Evolutionary conservation across 2,888 invertebrate genomes (phyloP).

Genomic region (Morpho helenor): DNA sequence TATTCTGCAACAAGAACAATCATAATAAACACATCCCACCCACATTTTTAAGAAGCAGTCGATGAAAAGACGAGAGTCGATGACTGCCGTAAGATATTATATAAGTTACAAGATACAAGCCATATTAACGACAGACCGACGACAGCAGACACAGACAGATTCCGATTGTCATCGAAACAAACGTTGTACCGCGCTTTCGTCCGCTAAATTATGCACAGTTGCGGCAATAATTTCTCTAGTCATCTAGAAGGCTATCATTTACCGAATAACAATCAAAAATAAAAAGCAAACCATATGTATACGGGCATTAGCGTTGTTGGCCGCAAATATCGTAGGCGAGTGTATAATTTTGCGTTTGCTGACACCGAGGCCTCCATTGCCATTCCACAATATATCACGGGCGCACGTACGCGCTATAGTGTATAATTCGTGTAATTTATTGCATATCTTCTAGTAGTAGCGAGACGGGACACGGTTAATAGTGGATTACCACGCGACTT

Average conservation of each 20-base stretch:
- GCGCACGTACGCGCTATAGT: constrained; percentile 55
- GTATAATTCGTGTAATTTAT: constrained; percentile 78
- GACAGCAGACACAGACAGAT: constrained; percentile 59
- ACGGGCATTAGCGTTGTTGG: constrained; percentile 50
- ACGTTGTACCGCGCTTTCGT: constrained; percentile 46
- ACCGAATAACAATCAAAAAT: constrained; percentile 67
- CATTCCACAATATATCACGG: constrained; percentile 73
- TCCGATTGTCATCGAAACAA: constrained; percentile 69
- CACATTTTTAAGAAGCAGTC: constrained; percentile 5
- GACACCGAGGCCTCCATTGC: constrained; percentile 55
- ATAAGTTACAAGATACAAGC: constrained; percentile 23
- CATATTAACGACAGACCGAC: constrained; percentile 59
- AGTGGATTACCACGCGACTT: constrained; percentile 73
- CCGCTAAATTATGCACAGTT: constrained; percentile 53
- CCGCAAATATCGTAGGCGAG: constrained; percentile 57
- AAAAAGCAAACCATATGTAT: constrained; percentile 49
- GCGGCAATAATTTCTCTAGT: constrained; percentile 61
- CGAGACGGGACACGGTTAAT: constrained; percentile 58
- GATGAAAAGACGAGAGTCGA: constrained; percentile 10
- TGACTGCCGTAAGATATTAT: constrained; percentile 17
- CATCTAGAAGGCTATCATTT: constrained; percentile 63
- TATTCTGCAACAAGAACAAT: neutral
- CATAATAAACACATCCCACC: constrained; percentile 1
- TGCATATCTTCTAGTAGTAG: constrained; percentile 59
- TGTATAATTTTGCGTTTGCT: constrained; percentile 72